Evolutionary conservation across 2,113 vertebrate species (phyloP).

Genomic region (Rhagologus leucostigma): DNA sequence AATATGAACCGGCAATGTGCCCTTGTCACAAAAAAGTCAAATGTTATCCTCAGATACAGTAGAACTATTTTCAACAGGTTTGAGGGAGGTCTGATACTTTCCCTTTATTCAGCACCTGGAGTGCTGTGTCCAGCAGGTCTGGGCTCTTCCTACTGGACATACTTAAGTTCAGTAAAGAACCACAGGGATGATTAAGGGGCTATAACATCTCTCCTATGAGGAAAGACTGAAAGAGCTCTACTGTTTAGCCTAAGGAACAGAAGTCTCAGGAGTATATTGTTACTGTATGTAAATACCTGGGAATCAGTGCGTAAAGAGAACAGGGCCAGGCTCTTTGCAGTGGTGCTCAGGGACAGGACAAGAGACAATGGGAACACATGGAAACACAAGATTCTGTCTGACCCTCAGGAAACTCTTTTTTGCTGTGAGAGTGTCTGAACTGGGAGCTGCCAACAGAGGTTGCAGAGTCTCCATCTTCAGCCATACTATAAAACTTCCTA

Average conservation of each 20-base stretch:
- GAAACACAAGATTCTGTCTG: neutral
- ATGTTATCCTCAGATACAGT: neutral
- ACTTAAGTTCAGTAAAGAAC: neutral
- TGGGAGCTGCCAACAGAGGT: neutral
- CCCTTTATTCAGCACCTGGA: neutral
- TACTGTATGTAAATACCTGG: neutral
- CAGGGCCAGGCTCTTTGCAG: neutral
- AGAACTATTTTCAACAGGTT: neutral
- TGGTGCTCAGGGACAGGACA: neutral
- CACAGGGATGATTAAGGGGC: neutral
- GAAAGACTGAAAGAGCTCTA: neutral
- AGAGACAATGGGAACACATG: rapidly evolving
- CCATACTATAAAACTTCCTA: neutral
- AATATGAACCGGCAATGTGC: neutral
- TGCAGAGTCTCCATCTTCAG: neutral
- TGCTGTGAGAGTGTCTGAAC: neutral
- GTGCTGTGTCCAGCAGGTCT: rapidly evolving
- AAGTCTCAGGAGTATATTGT: neutral
- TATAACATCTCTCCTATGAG: neutral
- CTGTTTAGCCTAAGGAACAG: neutral
- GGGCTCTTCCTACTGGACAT: neutral
- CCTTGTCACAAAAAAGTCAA: neutral
- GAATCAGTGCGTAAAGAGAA: neutral
- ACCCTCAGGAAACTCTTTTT: neutral
- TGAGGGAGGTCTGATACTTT: neutral